Conservation (phyloP, 2,797 vertebrate genomes). For the Paramormyrops hopkinsi region DNA sequence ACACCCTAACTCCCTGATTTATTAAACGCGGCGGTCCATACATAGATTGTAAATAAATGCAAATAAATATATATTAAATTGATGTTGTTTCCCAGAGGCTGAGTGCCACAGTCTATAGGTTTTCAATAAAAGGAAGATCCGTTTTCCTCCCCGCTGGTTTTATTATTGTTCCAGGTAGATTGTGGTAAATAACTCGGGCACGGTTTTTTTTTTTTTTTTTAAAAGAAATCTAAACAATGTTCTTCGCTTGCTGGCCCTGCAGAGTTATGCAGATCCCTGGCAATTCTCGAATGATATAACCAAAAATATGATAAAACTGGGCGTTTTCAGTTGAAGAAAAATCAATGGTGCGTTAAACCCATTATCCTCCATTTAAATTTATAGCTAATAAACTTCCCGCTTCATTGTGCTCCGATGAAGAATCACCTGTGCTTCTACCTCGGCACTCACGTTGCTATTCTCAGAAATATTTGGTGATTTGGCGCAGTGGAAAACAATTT, state of each 20-base stretch:
- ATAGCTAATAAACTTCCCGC: not conserved
- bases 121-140: slow-evolving; percentile 2
- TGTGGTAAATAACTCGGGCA: not conserved
- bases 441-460: not conserved
- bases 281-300: not conserved
- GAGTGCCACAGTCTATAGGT: not conserved
- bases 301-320: not conserved
- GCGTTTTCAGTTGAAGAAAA: not conserved
- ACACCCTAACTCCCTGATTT: not conserved
- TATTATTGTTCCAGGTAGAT: not conserved
- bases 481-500: not conserved
- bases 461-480: not conserved
- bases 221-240: not conserved
- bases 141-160: not conserved
- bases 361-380: not conserved
- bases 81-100: not conserved
- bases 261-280: not conserved
- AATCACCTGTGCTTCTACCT: not conserved
- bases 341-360: not conserved
- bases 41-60: not conserved
- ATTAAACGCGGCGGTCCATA: slow-evolving; percentile 1
- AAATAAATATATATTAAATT: not conserved
- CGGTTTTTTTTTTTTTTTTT: not conserved
- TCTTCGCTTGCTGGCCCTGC: not conserved
- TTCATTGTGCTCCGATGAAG: not conserved